Evolutionary conservation across 1,140 invertebrate genomes (phyloP).

Genomic region (Musca domestica): DNA sequence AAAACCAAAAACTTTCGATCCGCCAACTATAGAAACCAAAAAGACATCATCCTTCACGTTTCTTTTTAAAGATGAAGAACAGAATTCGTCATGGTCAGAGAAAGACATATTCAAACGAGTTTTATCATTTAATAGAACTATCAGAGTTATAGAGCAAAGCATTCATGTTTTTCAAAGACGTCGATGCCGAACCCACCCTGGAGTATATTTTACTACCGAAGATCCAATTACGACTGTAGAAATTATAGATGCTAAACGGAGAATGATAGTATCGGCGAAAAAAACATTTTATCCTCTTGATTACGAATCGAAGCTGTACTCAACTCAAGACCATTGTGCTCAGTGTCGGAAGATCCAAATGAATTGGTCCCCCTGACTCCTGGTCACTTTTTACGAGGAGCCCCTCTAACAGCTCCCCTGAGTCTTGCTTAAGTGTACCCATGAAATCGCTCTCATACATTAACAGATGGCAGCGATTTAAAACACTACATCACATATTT

Average conservation of each 20-base stretch:
- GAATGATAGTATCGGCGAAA: constrained; percentile 2
- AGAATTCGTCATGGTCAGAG: too few species aligned
- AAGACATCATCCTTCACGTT: not conserved
- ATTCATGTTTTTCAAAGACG: too few species aligned
- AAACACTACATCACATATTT: constrained; percentile 28
- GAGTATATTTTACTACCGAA: too few species aligned
- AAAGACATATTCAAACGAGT: not conserved
- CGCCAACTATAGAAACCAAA: not conserved
- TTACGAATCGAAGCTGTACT: not conserved
- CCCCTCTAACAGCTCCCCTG: not conserved
- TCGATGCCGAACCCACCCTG: too few species aligned
- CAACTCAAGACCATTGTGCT: too few species aligned
- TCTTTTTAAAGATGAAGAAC: too few species aligned
- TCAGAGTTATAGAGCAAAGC: too few species aligned
- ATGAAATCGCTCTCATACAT: not conserved
- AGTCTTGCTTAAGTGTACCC: not conserved
- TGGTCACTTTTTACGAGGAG: not conserved
- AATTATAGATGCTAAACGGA: too few species aligned
- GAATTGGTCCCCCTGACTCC: too few species aligned
- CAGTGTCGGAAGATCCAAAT: too few species aligned
- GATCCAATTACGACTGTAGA: too few species aligned
- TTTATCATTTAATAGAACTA: not conserved
- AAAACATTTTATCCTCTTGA: not conserved
- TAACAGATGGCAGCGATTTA: too few species aligned
- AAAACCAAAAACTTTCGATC: not conserved